Base-by-base conservation (phyloP, 64 coral and sea anemone species). In the Stichodactyla mertensii region DNA sequence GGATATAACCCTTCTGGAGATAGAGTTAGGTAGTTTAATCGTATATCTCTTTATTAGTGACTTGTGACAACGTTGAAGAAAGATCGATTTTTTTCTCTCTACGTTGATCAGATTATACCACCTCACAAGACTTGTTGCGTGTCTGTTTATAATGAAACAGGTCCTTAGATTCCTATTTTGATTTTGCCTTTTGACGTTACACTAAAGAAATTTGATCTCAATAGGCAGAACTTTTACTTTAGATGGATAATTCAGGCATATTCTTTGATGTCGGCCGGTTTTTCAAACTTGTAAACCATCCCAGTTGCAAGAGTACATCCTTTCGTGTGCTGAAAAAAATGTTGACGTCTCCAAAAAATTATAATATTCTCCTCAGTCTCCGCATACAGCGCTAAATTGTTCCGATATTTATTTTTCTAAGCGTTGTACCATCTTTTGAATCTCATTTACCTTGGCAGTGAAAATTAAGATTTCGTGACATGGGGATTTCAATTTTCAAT, bases 81-180 rank as follows among this genome's bases (percentile, higher is more conserved):
- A 57, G 69, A 71, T 74, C 20, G 23, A 74, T 74, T 74, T 74
- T 74, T 74, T 31, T 74, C 69, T 74, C 10, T 74, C 69, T 74
- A 74, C 24, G 69, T 74, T 74, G 69, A 74, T 74, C 69, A 27
- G 69, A 74, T 74, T 74, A 74, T 74, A 31, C 69, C 22, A 74
- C 27, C 24, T 23, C 8, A 11, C 69, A 74, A 74, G 69, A 92
- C 90, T 92, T 92, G 90, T 92, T 92, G 90, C 90, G 84, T 92
- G 84, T 85, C 61, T 86, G 60, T 85, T 26, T 85, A 45, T 81
- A 52, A 81, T 81, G 78, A 81, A 81, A 55, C 78, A 81, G 52
- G 51, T 81, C 78, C 10, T 54, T 19, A 81, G 78, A 81, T 81
- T 53, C 78, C 36, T 53, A 81, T 55, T 81, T 81, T 81, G 78